These are phyloP conservation scores for Antechinus flavipes DNA, from an alignment of 2,113 vertebrate species.

Conservation along the genomic window DNA sequence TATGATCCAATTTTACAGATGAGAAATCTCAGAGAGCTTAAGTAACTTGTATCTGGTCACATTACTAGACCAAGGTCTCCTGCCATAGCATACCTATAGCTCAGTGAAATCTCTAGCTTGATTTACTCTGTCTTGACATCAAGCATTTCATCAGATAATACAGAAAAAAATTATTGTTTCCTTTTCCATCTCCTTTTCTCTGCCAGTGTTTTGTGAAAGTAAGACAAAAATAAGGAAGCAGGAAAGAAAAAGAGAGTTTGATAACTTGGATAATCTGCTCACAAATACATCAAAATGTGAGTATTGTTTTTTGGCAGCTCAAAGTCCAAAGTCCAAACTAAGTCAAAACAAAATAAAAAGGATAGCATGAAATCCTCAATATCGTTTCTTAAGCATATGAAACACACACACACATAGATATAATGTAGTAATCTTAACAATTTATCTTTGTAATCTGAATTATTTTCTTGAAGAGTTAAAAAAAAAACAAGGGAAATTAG, in stretches of 20 bases:
- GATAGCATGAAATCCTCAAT: neutral
- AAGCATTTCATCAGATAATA: conserved; percentile 9
- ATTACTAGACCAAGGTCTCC: neutral
- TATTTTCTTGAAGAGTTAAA: neutral
- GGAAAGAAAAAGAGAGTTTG: neutral
- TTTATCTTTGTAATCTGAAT: neutral
- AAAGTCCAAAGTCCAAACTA: conserved; percentile 23
- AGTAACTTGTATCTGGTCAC: neutral
- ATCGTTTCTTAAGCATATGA: conserved; percentile 36
- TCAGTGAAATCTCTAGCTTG: neutral
- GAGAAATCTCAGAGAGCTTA: neutral
- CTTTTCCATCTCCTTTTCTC: conserved; percentile 6
- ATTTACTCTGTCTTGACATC: neutral
- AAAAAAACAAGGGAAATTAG: conserved; percentile 26
- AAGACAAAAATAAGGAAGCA: neutral
- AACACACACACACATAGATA: neutral
- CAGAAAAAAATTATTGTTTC: conserved; percentile 21
- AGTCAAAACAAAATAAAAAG: neutral
- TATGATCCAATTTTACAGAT: neutral
- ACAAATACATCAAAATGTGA: conserved; percentile 27
- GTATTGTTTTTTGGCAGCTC: neutral
- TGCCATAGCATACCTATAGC: neutral
- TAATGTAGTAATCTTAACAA: conserved; percentile 26
- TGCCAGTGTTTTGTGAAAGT: neutral
- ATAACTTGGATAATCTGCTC: neutral